phyloP scores from a whole-genome alignment of 2,797 vertebrate species.

The Acrocephalus scirpaceus region DNA sequence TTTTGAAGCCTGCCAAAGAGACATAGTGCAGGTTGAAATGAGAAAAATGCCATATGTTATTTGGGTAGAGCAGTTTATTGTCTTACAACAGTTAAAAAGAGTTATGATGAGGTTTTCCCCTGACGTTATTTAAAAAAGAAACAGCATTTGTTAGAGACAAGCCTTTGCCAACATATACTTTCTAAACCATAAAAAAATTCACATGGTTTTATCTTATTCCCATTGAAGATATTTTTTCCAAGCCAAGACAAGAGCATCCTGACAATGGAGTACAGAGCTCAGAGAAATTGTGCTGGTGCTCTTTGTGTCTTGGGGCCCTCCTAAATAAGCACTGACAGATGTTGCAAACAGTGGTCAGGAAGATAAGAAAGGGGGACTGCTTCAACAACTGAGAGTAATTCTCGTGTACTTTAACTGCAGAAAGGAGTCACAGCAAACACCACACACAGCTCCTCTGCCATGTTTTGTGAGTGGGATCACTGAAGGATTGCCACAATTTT shows the following conservation, averaged over 20 bases:
- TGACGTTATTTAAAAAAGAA: conserved; percentile 20
- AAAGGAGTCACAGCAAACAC: not conserved
- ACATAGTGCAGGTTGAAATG: not conserved
- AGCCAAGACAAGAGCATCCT: not conserved
- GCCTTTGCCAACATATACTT: conserved; percentile 37
- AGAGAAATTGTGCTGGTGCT: not conserved
- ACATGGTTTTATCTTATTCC: conserved; percentile 22
- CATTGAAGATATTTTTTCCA: conserved; percentile 32
- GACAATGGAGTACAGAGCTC: not conserved
- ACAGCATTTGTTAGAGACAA: conserved; percentile 1
- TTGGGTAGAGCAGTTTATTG: conserved; percentile 17
- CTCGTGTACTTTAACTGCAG: not conserved
- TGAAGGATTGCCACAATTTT: not conserved
- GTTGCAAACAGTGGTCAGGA: conserved; percentile 13
- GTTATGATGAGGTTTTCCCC: conserved; percentile 24
- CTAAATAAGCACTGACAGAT: conserved; percentile 38
- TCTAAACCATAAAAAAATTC: conserved; percentile 14
- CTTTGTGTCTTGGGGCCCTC: not conserved
- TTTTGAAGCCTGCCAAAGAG: not conserved
- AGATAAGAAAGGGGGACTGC: not conserved
- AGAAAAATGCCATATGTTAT: conserved; percentile 26
- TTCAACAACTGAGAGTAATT: not conserved
- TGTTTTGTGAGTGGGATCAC: not conserved
- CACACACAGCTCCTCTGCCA: not conserved
- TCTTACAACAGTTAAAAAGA: not conserved